These are phyloP conservation scores for Blastobasis lacticolella DNA, from an alignment of 2,888 invertebrate genomes.

Conservation along the genomic window DNA sequence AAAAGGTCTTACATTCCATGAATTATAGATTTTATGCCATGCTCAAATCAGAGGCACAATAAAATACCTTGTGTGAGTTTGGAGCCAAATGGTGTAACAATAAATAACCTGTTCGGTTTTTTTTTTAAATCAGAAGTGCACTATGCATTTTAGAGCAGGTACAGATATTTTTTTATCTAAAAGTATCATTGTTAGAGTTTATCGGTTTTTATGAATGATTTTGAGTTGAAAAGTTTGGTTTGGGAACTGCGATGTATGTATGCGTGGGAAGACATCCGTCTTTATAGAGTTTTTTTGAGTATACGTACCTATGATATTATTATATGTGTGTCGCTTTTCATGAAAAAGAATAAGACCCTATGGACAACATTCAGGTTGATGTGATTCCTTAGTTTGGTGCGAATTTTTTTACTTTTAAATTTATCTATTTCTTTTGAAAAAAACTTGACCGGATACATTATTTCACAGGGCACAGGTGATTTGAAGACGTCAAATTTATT, in stretches of 20 bases:
- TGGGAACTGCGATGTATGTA: conserved; percentile 7
- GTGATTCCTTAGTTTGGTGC: too few relatives aligned
- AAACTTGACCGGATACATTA: too few relatives aligned
- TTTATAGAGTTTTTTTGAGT: too few relatives aligned
- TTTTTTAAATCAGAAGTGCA: neutral
- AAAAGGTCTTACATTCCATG: conserved; percentile 19
- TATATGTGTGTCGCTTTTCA: too few relatives aligned
- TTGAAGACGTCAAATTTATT: too few relatives aligned
- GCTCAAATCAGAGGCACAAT: conserved; percentile 6
- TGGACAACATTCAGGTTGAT: too few relatives aligned
- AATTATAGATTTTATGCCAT: conserved; percentile 31
- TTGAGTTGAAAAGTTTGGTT: neutral
- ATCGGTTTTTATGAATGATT: neutral
- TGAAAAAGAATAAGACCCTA: too few relatives aligned
- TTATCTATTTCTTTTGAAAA: too few relatives aligned
- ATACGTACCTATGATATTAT: too few relatives aligned
- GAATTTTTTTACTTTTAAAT: too few relatives aligned
- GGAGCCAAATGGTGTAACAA: conserved; percentile 3
- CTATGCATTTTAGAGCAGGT: neutral
- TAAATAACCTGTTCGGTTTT: neutral
- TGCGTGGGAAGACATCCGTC: conserved; percentile 25
- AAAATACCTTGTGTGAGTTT: conserved; percentile 2
- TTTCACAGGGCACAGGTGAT: too few relatives aligned
- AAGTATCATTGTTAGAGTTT: neutral
- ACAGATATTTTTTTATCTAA: neutral